Percentiles rank a stretch among this genome's conserved stretches.
These are phyloP conservation scores for Anguilla japonica DNA, from an alignment of 2,113 vertebrate species.

Conservation along the genomic window DNA sequence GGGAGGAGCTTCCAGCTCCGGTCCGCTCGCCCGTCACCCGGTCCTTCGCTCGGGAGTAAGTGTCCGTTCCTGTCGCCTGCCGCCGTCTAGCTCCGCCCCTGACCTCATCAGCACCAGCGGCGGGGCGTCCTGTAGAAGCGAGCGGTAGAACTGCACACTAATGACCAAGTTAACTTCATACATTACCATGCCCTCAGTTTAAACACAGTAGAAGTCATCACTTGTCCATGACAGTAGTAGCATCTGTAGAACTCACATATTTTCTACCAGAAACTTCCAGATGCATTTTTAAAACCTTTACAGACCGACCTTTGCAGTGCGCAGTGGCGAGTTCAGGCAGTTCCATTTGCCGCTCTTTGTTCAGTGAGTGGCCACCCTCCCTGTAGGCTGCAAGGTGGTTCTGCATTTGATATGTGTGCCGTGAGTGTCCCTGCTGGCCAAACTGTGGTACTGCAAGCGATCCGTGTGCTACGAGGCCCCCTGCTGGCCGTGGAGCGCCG, in stretches of 20 bases:
- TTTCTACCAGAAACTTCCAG: neutral
- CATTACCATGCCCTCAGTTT: neutral
- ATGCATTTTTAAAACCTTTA: neutral
- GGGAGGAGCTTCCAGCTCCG: constrained; percentile 91
- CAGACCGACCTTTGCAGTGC: neutral
- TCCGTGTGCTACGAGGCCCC: neutral
- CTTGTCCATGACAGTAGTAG: neutral
- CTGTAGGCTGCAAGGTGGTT: neutral
- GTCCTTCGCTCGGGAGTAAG: constrained; percentile 97
- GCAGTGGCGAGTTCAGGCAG: neutral
- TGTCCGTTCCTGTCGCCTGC: constrained; percentile 45
- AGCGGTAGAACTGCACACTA: neutral
- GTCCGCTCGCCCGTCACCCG: constrained; percentile 96
- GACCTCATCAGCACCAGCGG: neutral
- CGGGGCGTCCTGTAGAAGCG: neutral
- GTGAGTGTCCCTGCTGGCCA: neutral
- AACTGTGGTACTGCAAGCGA: neutral
- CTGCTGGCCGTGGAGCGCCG: neutral
- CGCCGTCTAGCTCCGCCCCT: neutral
- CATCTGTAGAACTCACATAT: neutral
- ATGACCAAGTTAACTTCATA: neutral
- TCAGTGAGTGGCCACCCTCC: neutral
- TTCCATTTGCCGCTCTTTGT: neutral
- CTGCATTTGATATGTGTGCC: neutral
- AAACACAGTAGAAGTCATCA: neutral